Evolutionary conservation across 2,888 invertebrate genomes (phyloP), one percentile per base, ranked within the genome.

Genomic region (Leucoma salicis): DNA sequence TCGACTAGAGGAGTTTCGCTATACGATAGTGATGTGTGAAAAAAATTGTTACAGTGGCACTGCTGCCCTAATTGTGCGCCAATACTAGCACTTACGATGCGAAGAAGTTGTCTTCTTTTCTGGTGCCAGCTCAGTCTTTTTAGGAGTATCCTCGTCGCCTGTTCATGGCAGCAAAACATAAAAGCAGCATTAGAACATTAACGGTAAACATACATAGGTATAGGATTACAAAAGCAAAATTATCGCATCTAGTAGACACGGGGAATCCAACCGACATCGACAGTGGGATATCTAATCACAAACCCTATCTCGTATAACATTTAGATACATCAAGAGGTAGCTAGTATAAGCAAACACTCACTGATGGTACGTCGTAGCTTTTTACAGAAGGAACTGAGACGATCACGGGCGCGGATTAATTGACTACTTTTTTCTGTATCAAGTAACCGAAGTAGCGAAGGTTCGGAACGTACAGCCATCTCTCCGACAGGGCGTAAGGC

Each of bases 101-200:
- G 87, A 82, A 67, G 81, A 71, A 65, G 82, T 71, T 60, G 82
- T 66, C 78, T 87, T 89, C 85, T 88, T 88, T 67, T 89, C 89
- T 68, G 86, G 70, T 77, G 84, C 78, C 80, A 80, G 80, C 78
- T 88, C 89, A 76, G 70, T 66, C 81, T 84, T 87, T 89, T 89
- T 86, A 82, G 86, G 79, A 69, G 88, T 79, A 69, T 90, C 82
- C 90, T 88, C 85, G 84, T 90, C 81, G 84, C 90, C 87, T 89
- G 88, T 71, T 66, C 64, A 74, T 75, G 73, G 78, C 79, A 68
- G 78, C 78, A 82, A 84, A 86, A 88, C 81, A 88, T 86, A 89
- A 88, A 88, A 88, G 84, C 84, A 83, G 71, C 78, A 87, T 89
- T 88, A 88, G 82, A 86, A 87, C 79, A 87, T 82, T 80, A 62